Evolutionary conservation across 2,113 vertebrate species (phyloP).

Genomic region (Bubo scandiacus): DNA sequence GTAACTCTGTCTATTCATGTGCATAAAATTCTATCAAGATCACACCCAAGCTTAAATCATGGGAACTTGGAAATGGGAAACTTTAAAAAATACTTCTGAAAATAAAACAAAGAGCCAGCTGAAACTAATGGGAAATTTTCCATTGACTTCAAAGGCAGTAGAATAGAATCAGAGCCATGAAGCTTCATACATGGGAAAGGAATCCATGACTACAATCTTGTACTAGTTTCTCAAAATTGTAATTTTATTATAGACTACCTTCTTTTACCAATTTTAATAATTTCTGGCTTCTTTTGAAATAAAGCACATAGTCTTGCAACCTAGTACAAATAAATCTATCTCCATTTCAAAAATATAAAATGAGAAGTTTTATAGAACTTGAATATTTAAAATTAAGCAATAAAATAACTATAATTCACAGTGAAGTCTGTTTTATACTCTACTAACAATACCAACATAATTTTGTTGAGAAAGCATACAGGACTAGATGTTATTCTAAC

Average conservation of each 20-base stretch:
- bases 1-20: neutral
- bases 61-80: slow-evolving; percentile 3
- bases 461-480: neutral
- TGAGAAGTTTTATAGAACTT: neutral
- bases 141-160: slow-evolving; percentile 19
- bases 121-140: slow-evolving; percentile 38
- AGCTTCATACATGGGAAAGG: neutral
- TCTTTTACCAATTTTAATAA: neutral
- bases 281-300: neutral
- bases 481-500: neutral
- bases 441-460: neutral
- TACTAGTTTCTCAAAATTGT: neutral
- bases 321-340: neutral
- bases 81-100: slow-evolving; percentile 1
- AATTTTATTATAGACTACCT: neutral
- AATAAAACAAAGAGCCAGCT: slow-evolving; percentile 12
- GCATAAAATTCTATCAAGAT: neutral
- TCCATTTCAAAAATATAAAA: neutral
- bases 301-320: neutral
- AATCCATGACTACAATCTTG: neutral
- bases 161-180: neutral
- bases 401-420: neutral
- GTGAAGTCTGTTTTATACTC: neutral
- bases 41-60: neutral
- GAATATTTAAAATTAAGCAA: neutral